Evolutionary conservation across 2,797 vertebrate genomes (phyloP).

Genomic region (Micropoecilia bifurca): DNA sequence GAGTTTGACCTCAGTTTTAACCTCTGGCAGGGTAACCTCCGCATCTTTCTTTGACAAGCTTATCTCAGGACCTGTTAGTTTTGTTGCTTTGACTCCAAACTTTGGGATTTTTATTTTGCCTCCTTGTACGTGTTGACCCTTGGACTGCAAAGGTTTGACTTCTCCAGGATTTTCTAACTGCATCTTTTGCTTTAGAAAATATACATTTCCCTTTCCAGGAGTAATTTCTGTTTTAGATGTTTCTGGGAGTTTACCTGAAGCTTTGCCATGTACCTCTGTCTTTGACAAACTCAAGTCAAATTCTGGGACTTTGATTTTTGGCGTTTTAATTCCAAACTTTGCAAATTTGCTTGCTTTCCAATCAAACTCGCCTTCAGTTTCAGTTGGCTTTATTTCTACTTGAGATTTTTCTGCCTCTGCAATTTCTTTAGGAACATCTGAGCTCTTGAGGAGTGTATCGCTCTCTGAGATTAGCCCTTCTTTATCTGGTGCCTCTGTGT

Average conservation of each 20-base stretch:
- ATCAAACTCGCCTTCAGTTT: slow-evolving; percentile 22
- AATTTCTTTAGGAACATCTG: slow-evolving; percentile 36
- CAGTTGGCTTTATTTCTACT: slow-evolving; percentile 26
- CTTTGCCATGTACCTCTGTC: slow-evolving; percentile 20
- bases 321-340: slow-evolving; percentile 40
- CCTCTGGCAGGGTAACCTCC: slow-evolving; percentile 23
- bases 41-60: slow-evolving; percentile 36
- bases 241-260: slow-evolving; percentile 9
- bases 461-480: slow-evolving; percentile 16
- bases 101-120: slow-evolving; percentile 58
- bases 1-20: slow-evolving; percentile 11
- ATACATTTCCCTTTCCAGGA: background rate
- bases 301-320: slow-evolving; percentile 30
- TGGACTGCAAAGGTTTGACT: background rate
- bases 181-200: slow-evolving; percentile 5
- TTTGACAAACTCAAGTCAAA: slow-evolving; percentile 40
- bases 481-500: slow-evolving; percentile 26
- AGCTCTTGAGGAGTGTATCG: background rate
- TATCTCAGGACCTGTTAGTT: slow-evolving; percentile 36
- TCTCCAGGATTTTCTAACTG: background rate
- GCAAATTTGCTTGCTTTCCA: slow-evolving; percentile 45
- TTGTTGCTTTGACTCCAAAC: slow-evolving; percentile 26
- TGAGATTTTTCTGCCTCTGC: slow-evolving; percentile 27
- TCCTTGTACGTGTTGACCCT: slow-evolving; percentile 35
- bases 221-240: slow-evolving; percentile 11